These are phyloP conservation scores for Neodiprion pinetum DNA, from an alignment of 1,140 invertebrate genomes.

Conservation along the genomic window DNA sequence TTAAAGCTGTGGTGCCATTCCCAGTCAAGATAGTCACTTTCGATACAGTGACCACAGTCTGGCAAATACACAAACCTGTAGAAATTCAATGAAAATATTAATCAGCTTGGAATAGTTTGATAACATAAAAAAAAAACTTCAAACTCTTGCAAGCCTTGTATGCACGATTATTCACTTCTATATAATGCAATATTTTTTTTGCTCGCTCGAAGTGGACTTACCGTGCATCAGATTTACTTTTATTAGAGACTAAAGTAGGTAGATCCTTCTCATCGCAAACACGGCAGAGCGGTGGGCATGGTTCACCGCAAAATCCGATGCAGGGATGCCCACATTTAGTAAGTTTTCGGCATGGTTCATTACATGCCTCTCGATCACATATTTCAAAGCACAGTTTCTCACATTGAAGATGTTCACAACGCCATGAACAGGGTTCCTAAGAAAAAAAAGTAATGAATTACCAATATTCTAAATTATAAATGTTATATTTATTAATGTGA, in stretches of 20 bases:
- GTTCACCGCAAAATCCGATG: constrained; percentile 74
- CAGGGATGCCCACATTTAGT: constrained; percentile 68
- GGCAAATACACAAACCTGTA: constrained; percentile 67
- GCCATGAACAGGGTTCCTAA: constrained; percentile 59
- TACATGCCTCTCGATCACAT: constrained; percentile 49
- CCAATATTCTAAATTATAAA: neutral
- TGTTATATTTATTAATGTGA: no score
- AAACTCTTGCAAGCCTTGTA: no score
- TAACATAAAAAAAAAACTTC: no score
- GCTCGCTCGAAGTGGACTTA: constrained; percentile 36
- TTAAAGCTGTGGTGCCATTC: constrained; percentile 64
- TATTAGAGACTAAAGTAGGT: constrained; percentile 65
- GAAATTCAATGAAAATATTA: constrained; percentile 11
- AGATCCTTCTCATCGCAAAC: constrained; percentile 58
- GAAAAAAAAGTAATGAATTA: neutral
- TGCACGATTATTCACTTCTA: no score
- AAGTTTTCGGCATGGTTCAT: constrained; percentile 57
- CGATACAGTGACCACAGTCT: constrained; percentile 72
- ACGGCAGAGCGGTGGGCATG: constrained; percentile 63
- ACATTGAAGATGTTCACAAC: constrained; percentile 68
- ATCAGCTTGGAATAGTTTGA: no score
- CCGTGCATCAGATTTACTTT: constrained; percentile 65
- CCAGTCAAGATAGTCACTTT: constrained; percentile 50
- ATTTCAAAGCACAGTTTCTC: constrained; percentile 62
- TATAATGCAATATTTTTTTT: no score